Percentiles rank a stretch among this genome's conserved stretches.
Evolutionary conservation across 2,888 invertebrate species (phyloP).

Genomic region (Nebria salina): DNA sequence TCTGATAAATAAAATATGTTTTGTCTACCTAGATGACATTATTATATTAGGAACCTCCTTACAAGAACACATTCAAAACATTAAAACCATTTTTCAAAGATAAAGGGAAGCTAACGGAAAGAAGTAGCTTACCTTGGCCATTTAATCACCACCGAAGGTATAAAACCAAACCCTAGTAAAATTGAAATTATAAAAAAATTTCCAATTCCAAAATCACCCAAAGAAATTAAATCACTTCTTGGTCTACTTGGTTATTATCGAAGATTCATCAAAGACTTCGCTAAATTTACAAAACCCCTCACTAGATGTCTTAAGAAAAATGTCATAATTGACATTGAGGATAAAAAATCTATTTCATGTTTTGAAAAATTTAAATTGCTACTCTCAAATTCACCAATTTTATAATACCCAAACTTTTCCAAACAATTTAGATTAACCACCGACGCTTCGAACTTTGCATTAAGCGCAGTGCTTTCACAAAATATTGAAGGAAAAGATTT

Average conservation of each 20-base stretch:
- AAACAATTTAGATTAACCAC: slow-evolving; percentile 42
- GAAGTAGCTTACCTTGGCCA: slow-evolving; percentile 57
- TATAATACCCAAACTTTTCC: too few species aligned
- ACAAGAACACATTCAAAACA: slow-evolving; percentile 32
- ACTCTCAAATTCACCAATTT: too few species aligned
- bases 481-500: slow-evolving; percentile 40
- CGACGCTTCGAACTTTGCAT: slow-evolving; percentile 49
- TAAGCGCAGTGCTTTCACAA: slow-evolving; percentile 48
- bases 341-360: slow-evolving; percentile 29
- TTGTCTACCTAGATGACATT: too few species aligned
- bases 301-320: slow-evolving; percentile 49
- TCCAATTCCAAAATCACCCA: slow-evolving; percentile 50
- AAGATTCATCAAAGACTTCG: slow-evolving; percentile 26
- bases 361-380: background rate
- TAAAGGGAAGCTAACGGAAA: slow-evolving; percentile 29
- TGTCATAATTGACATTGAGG: slow-evolving; percentile 36
- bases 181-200: slow-evolving; percentile 32
- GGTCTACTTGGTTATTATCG: slow-evolving; percentile 49
- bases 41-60: too few species aligned
- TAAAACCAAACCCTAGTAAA: too few species aligned
- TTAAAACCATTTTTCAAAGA: slow-evolving; percentile 50
- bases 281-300: slow-evolving; percentile 48
- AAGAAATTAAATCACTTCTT: slow-evolving; percentile 53
- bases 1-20: too few species aligned
- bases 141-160: slow-evolving; percentile 50